Evolutionary conservation across 2,797 vertebrate species (phyloP).

Genomic region (Sebastes alutus): DNA sequence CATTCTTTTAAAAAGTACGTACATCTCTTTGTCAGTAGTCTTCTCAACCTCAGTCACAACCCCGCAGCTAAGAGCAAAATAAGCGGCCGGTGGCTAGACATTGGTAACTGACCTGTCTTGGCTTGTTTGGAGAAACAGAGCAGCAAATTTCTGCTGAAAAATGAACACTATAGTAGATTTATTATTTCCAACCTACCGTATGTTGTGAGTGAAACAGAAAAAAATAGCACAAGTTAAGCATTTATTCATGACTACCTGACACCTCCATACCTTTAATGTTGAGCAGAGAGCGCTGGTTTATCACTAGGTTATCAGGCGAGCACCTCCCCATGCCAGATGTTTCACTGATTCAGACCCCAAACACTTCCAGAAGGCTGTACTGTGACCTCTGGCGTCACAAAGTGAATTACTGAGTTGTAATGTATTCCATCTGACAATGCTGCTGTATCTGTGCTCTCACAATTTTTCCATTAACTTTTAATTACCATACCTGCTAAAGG

Average conservation of each 20-base stretch:
- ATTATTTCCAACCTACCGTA: not conserved
- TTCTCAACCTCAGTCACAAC: slow-evolving; percentile 42
- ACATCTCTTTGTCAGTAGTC: slow-evolving; percentile 35
- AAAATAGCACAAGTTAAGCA: slow-evolving; percentile 2
- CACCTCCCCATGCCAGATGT: slow-evolving; percentile 30
- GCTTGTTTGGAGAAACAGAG: slow-evolving; percentile 26
- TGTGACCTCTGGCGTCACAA: slow-evolving; percentile 44
- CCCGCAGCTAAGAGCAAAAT: slow-evolving; percentile 32
- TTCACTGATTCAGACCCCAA: slow-evolving; percentile 33
- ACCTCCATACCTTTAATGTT: not conserved
- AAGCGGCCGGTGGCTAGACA: slow-evolving; percentile 21
- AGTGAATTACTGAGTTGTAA: slow-evolving; percentile 59
- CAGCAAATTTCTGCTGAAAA: not conserved
- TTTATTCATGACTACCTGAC: slow-evolving; percentile 24
- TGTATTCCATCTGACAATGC: slow-evolving; percentile 54
- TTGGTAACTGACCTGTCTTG: slow-evolving; percentile 30
- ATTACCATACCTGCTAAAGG: slow-evolving; percentile 69
- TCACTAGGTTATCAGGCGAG: slow-evolving; percentile 24
- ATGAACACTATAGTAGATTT: not conserved
- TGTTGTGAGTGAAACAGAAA: not conserved
- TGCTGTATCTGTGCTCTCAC: slow-evolving; percentile 37
- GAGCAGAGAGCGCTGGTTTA: not conserved
- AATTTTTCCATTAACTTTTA: slow-evolving; percentile 67
- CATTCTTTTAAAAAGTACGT: slow-evolving; percentile 24
- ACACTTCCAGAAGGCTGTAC: slow-evolving; percentile 26